A percentile compares a stretch with the other conserved stretches of the same genome.
Evolutionary conservation across 2,888 invertebrate genomes (phyloP).

Genomic region (Mesochorus sp.): DNA sequence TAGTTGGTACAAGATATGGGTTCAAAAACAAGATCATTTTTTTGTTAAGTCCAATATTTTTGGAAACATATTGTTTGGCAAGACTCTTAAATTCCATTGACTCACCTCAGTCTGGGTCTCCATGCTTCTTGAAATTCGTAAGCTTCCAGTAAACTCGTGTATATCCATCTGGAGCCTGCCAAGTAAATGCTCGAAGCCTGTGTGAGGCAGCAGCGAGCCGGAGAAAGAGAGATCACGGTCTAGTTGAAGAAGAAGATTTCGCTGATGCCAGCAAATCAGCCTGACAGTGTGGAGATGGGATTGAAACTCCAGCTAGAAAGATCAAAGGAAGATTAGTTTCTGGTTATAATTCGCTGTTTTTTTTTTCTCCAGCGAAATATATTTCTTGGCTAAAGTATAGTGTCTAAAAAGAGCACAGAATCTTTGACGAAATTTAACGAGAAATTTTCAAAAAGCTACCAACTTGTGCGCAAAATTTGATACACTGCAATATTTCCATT

Average conservation of each 20-base stretch:
- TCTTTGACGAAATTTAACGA: neutral
- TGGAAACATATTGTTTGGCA: neutral
- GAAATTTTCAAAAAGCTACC: neutral
- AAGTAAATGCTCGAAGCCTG: conserved; percentile 14
- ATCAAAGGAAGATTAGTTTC: conserved; percentile 40
- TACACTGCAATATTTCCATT: neutral
- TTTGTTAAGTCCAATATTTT: neutral
- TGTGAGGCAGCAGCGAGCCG: neutral
- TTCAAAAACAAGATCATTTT: too few species aligned
- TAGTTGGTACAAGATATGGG: too few species aligned
- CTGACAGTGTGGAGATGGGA: neutral
- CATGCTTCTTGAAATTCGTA: conserved; percentile 43
- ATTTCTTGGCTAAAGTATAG: neutral
- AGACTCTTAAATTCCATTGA: neutral
- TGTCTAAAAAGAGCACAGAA: neutral
- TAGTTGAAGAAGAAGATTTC: conserved; percentile 6
- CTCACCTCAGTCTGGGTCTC: conserved; percentile 56
- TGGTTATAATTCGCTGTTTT: conserved; percentile 21
- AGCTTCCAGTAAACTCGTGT: conserved; percentile 3
- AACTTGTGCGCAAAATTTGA: neutral
- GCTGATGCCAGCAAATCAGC: neutral
- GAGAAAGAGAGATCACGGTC: conserved; percentile 3
- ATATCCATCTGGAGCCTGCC: neutral
- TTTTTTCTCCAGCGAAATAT: neutral
- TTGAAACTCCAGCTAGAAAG: conserved; percentile 39